Evolutionary conservation across 2,797 vertebrate species (phyloP).

Genomic region (Tamandua tetradactyla): DNA sequence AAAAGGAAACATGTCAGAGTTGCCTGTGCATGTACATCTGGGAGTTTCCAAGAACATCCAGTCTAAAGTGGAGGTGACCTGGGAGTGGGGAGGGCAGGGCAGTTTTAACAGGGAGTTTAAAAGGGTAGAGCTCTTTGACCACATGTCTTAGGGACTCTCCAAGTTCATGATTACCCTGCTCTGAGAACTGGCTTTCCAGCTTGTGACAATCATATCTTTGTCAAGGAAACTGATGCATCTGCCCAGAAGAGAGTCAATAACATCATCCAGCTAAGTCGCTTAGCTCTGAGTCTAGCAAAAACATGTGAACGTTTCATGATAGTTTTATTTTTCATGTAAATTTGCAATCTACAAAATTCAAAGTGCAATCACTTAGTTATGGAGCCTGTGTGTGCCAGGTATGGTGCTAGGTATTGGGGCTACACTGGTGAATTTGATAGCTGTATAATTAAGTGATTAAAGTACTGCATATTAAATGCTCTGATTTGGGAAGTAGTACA

Average conservation of each 20-base stretch:
- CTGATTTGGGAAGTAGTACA: fast-evolving
- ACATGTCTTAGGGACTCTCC: background rate
- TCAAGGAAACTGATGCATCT: background rate
- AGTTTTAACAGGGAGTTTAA: background rate
- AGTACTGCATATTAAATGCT: background rate
- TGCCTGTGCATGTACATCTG: background rate
- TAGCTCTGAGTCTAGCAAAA: background rate
- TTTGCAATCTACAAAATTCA: background rate
- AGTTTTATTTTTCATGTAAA: background rate
- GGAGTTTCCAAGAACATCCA: background rate
- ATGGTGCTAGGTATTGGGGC: background rate
- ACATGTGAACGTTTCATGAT: too few species aligned
- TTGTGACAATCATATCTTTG: background rate
- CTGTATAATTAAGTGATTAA: background rate
- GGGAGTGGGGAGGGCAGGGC: too few species aligned
- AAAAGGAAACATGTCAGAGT: background rate
- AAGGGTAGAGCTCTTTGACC: background rate
- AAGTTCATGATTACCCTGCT: background rate
- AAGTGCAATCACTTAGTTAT: background rate
- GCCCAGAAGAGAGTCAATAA: too few species aligned
- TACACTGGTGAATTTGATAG: fast-evolving
- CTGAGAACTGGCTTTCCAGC: background rate
- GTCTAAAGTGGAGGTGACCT: too few species aligned
- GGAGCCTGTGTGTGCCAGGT: background rate
- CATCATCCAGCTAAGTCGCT: fast-evolving